phyloP scores from a whole-genome alignment of 1,140 invertebrate genomes.

The Pseudachorutes palmiensis region DNA sequence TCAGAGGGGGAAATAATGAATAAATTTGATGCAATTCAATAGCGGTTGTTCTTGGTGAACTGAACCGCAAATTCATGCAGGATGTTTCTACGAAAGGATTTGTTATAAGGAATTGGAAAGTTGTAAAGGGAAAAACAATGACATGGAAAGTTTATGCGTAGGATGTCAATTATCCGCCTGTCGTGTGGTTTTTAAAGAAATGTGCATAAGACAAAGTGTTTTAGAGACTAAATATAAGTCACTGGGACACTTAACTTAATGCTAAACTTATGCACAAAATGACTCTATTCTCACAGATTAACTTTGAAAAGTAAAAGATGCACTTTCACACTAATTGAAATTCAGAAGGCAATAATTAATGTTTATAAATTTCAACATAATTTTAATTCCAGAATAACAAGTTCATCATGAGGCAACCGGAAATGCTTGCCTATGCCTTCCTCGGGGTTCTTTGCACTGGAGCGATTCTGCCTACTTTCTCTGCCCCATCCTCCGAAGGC shows the following conservation, averaged over 20 bases:
- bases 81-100: not conserved
- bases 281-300: no score
- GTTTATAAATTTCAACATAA: conserved; percentile 19
- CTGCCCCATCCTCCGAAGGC: conserved; percentile 30
- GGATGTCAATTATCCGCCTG: not conserved
- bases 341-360: no score
- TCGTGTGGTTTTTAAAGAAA: not conserved
- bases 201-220: not conserved
- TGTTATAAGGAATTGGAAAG: conserved; percentile 16
- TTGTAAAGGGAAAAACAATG: not conserved
- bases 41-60: no score
- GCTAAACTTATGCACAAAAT: no score
- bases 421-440: conserved; percentile 29
- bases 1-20: no score
- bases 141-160: not conserved
- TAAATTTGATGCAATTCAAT: no score
- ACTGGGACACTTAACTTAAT: no score
- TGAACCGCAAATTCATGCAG: not conserved
- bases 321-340: no score
- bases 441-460: conserved; percentile 33
- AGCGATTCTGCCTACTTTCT: conserved; percentile 27
- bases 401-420: conserved; percentile 20
- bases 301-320: no score
- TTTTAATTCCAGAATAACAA: conserved; percentile 1
- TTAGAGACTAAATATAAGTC: not conserved